Percentiles rank a stretch among this genome's conserved stretches.
Evolutionary conservation across 1,140 invertebrate genomes (phyloP).

Genomic region (Hylaeus volcanicus): DNA sequence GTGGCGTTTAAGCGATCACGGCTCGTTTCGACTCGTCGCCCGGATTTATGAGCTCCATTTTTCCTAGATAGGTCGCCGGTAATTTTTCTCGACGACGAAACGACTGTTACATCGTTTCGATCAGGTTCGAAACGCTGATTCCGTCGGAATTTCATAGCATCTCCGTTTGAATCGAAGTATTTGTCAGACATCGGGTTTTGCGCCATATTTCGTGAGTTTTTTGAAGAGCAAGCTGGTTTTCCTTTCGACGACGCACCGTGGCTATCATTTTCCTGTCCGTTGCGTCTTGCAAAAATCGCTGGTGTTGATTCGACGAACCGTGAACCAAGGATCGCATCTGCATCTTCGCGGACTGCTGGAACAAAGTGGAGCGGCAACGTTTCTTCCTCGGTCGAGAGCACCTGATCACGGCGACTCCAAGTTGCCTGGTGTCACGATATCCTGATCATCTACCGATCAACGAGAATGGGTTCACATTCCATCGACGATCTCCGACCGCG

Average conservation of each 20-base stretch:
- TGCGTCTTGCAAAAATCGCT: background rate
- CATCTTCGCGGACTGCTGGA: background rate
- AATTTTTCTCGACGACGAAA: background rate
- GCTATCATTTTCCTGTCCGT: too few species aligned
- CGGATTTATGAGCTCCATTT: conserved; percentile 3
- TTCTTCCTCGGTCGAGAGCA: conserved; percentile 19
- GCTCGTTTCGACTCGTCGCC: too few species aligned
- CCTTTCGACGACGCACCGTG: too few species aligned
- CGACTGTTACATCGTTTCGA: too few species aligned
- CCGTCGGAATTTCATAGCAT: background rate
- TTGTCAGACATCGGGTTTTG: background rate
- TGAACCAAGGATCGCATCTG: background rate
- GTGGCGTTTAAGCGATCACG: too few species aligned
- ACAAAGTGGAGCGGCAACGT: conserved; percentile 38
- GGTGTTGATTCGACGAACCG: background rate
- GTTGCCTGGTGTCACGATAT: conserved; percentile 42
- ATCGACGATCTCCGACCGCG: conserved; percentile 33
- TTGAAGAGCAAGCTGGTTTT: background rate
- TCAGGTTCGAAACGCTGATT: background rate
- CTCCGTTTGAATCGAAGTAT: background rate
- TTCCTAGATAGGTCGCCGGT: background rate
- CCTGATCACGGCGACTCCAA: conserved; percentile 27
- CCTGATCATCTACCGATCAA: conserved; percentile 46
- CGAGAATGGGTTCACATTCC: conserved; percentile 55
- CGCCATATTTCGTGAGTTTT: background rate